Percentiles rank a stretch among this genome's conserved stretches.
Conservation (phyloP, 2,113 vertebrate genomes). For the Pontoporia blainvillei region DNA sequence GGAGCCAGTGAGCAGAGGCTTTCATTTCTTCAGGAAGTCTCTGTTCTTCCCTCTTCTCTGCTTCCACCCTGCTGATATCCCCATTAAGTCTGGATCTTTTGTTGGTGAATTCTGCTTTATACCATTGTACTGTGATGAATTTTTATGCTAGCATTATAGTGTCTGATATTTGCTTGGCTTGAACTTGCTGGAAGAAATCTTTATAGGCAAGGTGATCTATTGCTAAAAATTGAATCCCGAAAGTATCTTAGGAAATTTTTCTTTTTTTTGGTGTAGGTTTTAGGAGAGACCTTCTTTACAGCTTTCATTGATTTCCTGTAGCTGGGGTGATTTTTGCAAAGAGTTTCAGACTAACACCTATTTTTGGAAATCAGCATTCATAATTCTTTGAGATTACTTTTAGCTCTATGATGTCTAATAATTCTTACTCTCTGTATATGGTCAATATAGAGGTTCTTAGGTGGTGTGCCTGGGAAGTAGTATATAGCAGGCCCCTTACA, state of each 20-base stretch:
- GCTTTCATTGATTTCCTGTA: neutral
- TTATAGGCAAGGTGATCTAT: slow-evolving; percentile 33
- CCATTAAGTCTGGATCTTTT: neutral
- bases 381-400: slow-evolving; percentile 20
- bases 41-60: neutral
- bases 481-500: neutral
- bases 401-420: neutral
- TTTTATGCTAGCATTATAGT: slow-evolving; percentile 16
- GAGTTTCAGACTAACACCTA: neutral
- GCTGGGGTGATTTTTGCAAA: neutral
- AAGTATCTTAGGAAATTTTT: slow-evolving; percentile 12
- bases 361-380: neutral
- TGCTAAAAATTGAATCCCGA: slow-evolving; percentile 37
- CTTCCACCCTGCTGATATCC: neutral
- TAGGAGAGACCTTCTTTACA: neutral
- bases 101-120: slow-evolving; percentile 32
- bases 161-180: neutral
- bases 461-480: neutral
- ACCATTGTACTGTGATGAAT: neutral
- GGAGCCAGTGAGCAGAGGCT: neutral
- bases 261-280: neutral
- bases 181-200: slow-evolving; percentile 11
- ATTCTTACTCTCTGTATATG: neutral
- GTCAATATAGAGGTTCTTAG: neutral
- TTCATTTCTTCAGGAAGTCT: slow-evolving; percentile 17